These are phyloP conservation scores for Cetonia aurata DNA, from an alignment of 2,888 invertebrate genomes.

Conservation along the genomic window DNA sequence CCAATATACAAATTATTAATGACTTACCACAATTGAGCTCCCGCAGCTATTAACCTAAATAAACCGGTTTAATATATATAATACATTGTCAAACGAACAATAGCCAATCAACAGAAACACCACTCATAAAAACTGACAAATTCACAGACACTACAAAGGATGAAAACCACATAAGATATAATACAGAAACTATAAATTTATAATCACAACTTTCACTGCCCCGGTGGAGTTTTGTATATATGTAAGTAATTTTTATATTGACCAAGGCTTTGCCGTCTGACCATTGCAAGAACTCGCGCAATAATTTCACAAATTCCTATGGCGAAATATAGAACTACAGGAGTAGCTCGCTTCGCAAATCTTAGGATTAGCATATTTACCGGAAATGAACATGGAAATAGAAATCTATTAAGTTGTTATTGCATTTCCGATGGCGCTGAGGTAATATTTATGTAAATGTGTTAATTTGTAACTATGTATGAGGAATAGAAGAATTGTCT, in stretches of 20 bases:
- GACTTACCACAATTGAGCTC: no score
- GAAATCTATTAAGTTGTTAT: not conserved
- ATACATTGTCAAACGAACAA: no score
- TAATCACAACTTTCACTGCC: slow-evolving; percentile 14
- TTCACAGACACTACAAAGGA: not conserved
- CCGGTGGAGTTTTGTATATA: not conserved
- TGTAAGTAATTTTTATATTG: slow-evolving; percentile 4
- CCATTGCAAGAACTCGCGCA: not conserved
- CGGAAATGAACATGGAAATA: slow-evolving; percentile 15
- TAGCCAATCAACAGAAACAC: no score
- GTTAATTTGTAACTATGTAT: not conserved
- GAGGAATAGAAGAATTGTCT: no score
- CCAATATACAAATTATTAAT: no score
- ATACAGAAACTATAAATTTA: slow-evolving; percentile 6
- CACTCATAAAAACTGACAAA: not conserved
- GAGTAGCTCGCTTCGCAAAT: not conserved
- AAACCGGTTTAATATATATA: no score
- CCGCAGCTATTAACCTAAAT: no score
- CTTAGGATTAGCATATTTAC: not conserved
- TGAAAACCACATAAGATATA: not conserved
- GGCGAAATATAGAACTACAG: not conserved
- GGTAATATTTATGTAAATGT: no score
- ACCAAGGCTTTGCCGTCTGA: slow-evolving; percentile 1
- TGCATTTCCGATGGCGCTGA: slow-evolving; percentile 16
- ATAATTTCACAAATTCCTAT: slow-evolving; percentile 21